Percentiles rank a stretch among this genome's conserved stretches.
These are phyloP conservation scores for Odontesthes bonariensis DNA, from an alignment of 2,113 vertebrate genomes.

Conservation along the genomic window DNA sequence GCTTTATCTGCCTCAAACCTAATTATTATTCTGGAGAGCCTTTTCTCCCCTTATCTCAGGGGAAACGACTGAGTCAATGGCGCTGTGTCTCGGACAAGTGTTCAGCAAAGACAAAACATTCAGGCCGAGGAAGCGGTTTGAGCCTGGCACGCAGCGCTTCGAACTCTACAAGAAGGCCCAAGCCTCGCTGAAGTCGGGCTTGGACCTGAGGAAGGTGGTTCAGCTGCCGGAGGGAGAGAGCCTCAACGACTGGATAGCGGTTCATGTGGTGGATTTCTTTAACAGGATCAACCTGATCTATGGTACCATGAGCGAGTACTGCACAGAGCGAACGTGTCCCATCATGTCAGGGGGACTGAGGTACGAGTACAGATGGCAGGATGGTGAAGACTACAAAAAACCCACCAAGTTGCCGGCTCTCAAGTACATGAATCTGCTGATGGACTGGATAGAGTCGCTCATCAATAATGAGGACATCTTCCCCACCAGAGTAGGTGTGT, in stretches of 20 bases:
- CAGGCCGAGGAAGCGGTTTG: constrained; percentile 93
- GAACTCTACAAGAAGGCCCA: constrained; percentile 98
- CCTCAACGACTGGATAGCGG: constrained; percentile 95
- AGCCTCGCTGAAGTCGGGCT: constrained; percentile 94
- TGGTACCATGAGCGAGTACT: constrained; percentile 95
- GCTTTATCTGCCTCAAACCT: constrained; percentile 23
- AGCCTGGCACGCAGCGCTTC: constrained; percentile 95
- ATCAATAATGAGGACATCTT: constrained; percentile 97
- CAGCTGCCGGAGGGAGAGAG: constrained; percentile 92
- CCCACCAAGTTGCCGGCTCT: constrained; percentile 94
- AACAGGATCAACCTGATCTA: constrained; percentile 99
- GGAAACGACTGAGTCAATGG: constrained; percentile 82
- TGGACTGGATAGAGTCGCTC: constrained; percentile 98
- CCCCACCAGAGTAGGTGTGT: constrained; percentile 95
- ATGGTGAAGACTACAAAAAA: constrained; percentile 91
- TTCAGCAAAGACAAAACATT: constrained; percentile 99
- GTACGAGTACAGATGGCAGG: constrained; percentile 98
- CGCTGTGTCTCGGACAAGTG: constrained; percentile 95
- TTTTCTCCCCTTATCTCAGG: constrained; percentile 42
- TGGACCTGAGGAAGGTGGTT: constrained; percentile 94
- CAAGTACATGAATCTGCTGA: constrained; percentile 94
- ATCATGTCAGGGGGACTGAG: constrained; percentile 95
- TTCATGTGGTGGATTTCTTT: constrained; percentile 98
- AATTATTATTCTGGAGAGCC: constrained; percentile 49
- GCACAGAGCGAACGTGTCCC: constrained; percentile 91